Evolutionary conservation across 2,888 invertebrate genomes (phyloP), one percentile per base, ranked within the genome.

Genomic region (Noctua janthina): DNA sequence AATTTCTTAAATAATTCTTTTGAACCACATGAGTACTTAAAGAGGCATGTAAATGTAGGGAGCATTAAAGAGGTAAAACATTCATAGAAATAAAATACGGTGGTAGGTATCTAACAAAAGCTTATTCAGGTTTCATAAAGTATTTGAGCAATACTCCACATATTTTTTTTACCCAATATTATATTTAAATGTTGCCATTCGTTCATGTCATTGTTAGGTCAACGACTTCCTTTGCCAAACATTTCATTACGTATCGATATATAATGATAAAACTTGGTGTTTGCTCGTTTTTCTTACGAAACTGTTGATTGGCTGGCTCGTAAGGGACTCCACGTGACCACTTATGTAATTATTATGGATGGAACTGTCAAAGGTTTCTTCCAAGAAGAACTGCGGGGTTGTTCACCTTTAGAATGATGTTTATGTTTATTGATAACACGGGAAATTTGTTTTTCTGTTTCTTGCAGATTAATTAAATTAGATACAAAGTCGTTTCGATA

Each of bases 331-430:
- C 46, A 46, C 43, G 72, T 54, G 66, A 64, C 29, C 67, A 74
- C 20, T 83, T 85, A 79, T 62, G 74, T 86, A 72, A 79, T 83
- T 84, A 87, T 78, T 77, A 78, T 74, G 15, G 77, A 87, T 84
- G 15, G 72, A 74, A 59, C 71, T 84, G 77, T 76, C 64, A 66
- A 56, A 43, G 5, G 54, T 23, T 46, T 67, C 20, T 59, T 67
- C 46, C 15, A 17, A 3, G 51, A 39, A 43, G 23, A 71, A 39
- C 20, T n/a, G 35, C 13, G 67, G 11, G 87, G 78, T 87, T 54
- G 43, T 84, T 86, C 39, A 87, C 85, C 84, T 74, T 74, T 13
- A 20, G 2, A n/a, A 59, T 64, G 70, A 51, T 78, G 39, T 72
- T 72, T 64, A 35, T 23, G 23, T 51, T 56, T 46, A 64, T 49